Evolutionary conservation across 2,888 invertebrate genomes (phyloP), one percentile per base, ranked within the genome.

Genomic region (Deladenus siricidicola): DNA sequence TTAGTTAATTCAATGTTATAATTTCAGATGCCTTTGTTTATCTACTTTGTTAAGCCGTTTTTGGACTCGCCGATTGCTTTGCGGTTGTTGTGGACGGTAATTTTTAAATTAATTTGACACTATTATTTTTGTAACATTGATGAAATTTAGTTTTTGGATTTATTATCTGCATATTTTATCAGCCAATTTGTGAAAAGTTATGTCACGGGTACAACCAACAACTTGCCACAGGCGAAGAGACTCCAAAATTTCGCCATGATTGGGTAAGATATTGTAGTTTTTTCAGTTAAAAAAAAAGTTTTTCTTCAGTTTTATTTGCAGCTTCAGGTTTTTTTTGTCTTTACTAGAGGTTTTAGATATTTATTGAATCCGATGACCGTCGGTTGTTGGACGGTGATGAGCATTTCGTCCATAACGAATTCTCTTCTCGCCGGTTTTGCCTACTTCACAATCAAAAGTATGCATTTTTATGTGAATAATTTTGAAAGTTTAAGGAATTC

Each of bases 341-440:
- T n/a, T 26, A n/a, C 26, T 23, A 49, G 34, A 14, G 14, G 14
- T 55, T 72, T 66, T 53, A 74, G 70, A 45, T 78, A 72, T 60
- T 62, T 76, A 4, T 67, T 77, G 52, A 77, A 76, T 54, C 78
- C 78, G 19, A 59, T 73, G 34, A 60, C 75, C 2, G 65, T 78
- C 17, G 60, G 65, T 8, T 67, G 69, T 6, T 70, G 69, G 44
- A 68, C 70, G 1, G 71, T 71, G 26, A 51, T 64, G n/a, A 72
- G 71, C 24, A 42, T 75, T 19, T 70, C 73, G 1, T 62, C 69
- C 0, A 23, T 75, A 21, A 58, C 70, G 34, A 75, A 75, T 52
- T 52, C 68, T 17, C 45, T 72, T 17, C 29, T 69, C 4, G 63
- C 75, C 4, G 29, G 26, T 21, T 60, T 42, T 19, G 14, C 53